phyloP scores from a whole-genome alignment of 2,113 vertebrate genomes.

The Rhombomys opimus region DNA sequence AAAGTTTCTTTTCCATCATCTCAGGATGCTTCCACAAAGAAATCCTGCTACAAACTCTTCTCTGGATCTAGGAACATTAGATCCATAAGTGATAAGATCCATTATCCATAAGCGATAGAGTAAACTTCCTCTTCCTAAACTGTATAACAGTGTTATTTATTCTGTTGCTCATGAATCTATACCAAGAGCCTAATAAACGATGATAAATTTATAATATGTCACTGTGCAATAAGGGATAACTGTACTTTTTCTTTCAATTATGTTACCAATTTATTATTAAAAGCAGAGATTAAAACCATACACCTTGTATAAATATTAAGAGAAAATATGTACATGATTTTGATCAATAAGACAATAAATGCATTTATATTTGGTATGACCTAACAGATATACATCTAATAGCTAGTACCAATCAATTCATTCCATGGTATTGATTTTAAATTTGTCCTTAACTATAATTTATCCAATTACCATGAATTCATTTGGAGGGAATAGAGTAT shows the following conservation, averaged over 20 bases:
- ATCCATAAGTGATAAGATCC: neutral
- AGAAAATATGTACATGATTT: conserved; percentile 23
- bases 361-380: conserved; percentile 22
- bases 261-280: conserved; percentile 31
- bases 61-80: neutral
- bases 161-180: conserved; percentile 10
- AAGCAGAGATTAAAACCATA: conserved; percentile 24
- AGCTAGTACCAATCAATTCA: conserved; percentile 53
- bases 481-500: conserved; percentile 43
- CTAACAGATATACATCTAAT: conserved; percentile 13
- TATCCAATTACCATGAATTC: conserved; percentile 44
- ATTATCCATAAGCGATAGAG: neutral
- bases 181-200: neutral
- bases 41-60: neutral
- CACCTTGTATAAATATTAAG: conserved; percentile 22
- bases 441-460: conserved; percentile 34
- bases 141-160: conserved; percentile 11
- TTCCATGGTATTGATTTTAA: conserved; percentile 14
- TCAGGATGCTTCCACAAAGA: neutral
- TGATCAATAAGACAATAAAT: conserved; percentile 50
- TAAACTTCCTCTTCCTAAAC: conserved; percentile 26
- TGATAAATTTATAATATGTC: conserved; percentile 50
- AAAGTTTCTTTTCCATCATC: neutral
- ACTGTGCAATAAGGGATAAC: neutral
- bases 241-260: conserved; percentile 45